Conservation (phyloP, 1,140 invertebrate genomes). For the Babylonia areolata region DNA sequence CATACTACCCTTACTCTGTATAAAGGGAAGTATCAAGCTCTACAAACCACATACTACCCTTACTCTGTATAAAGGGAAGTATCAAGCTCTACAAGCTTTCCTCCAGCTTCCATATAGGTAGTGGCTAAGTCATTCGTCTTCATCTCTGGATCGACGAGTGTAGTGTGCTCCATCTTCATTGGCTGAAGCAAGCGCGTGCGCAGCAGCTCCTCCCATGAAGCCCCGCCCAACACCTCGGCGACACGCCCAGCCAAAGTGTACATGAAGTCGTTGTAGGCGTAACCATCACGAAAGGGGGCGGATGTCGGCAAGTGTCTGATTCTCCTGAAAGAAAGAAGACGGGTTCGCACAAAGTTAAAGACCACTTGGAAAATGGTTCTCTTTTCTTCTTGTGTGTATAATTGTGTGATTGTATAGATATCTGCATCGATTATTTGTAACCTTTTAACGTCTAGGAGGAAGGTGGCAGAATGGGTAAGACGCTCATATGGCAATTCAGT, state of each 20-base stretch:
- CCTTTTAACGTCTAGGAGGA: too few species aligned
- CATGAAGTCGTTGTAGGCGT: slow-evolving; percentile 45
- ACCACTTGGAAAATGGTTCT: too few species aligned
- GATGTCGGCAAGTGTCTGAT: slow-evolving; percentile 12
- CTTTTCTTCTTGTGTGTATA: too few species aligned
- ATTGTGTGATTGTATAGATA: too few species aligned
- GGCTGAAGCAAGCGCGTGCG: slow-evolving; percentile 3
- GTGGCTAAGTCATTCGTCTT: slow-evolving; percentile 21
- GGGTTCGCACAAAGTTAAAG: too few species aligned
- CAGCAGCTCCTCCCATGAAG: slow-evolving; percentile 34
- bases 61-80: slow-evolving; percentile 20
- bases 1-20: too few species aligned
- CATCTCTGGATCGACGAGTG: background rate
- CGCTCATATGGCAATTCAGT: too few species aligned
- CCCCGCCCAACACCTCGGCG: slow-evolving; percentile 29
- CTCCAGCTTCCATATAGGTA: slow-evolving; percentile 22
- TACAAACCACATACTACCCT: too few species aligned
- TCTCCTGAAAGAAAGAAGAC: too few species aligned
- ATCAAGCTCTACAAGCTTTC: background rate
- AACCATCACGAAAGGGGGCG: slow-evolving; percentile 27
- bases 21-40: background rate
- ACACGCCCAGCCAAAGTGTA: slow-evolving; percentile 33
- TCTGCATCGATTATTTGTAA: too few species aligned
- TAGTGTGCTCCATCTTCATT: slow-evolving; percentile 26
- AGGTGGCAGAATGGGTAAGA: too few species aligned